These are phyloP conservation scores for Okamejei kenojei DNA, from an alignment of 2,797 vertebrate species.

Conservation along the genomic window DNA sequence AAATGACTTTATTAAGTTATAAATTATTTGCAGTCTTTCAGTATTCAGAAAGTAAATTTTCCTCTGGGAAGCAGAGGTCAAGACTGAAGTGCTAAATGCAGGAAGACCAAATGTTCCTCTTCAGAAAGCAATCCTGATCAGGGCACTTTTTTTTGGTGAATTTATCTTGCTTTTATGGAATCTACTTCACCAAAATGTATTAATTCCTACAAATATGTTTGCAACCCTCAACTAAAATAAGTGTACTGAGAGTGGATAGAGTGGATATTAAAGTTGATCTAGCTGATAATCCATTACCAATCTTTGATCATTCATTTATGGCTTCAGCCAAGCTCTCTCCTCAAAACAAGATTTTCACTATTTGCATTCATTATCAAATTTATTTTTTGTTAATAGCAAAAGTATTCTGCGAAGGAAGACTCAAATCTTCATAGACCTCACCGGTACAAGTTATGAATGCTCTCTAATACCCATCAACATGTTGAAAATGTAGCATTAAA, in stretches of 20 bases:
- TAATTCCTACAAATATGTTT: background rate
- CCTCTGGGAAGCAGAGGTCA: too few relatives aligned
- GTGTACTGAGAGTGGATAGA: background rate
- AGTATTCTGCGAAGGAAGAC: too few relatives aligned
- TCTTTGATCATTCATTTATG: background rate
- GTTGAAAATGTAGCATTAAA: too few relatives aligned
- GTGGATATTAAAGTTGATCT: background rate
- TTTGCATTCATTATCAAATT: background rate
- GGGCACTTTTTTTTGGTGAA: background rate
- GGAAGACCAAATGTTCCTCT: background rate
- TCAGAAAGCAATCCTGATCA: background rate
- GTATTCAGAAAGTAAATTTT: too few relatives aligned
- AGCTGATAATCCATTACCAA: background rate
- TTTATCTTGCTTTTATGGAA: background rate
- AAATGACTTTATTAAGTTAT: too few relatives aligned
- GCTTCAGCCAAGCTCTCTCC: background rate
- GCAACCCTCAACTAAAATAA: background rate
- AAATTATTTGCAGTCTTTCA: too few relatives aligned
- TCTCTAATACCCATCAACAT: too few relatives aligned
- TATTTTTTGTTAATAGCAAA: too few relatives aligned
- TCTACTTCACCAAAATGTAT: background rate
- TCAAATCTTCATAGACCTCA: too few relatives aligned
- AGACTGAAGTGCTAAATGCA: too few relatives aligned
- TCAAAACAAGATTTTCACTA: background rate
- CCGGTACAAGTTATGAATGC: too few relatives aligned